Evolutionary conservation across 2,888 invertebrate species (phyloP).

Genomic region (Amphipoea oculea): DNA sequence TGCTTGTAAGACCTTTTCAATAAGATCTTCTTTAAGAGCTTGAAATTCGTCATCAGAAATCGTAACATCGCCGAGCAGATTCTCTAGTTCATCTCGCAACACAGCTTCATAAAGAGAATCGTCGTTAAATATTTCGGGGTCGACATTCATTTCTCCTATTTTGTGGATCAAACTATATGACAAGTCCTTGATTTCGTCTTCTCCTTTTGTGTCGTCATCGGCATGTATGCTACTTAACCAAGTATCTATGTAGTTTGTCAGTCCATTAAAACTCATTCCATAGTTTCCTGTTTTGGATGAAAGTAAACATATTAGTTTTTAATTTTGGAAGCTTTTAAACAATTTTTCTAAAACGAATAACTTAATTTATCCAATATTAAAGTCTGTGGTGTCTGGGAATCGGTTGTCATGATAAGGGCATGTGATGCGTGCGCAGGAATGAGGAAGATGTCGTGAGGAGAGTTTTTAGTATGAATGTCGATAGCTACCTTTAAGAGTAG

Average conservation of each 20-base stretch:
- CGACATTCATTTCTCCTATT: constrained; percentile 76
- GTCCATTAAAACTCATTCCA: constrained; percentile 54
- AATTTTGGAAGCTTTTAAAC: background rate
- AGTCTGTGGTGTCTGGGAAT: background rate
- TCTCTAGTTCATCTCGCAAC: constrained; percentile 74
- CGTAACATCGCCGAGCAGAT: constrained; percentile 65
- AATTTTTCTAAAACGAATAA: background rate
- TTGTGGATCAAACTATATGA: constrained; percentile 70
- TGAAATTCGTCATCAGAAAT: constrained; percentile 58
- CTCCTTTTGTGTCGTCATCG: constrained; percentile 53
- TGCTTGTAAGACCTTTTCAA: constrained; percentile 68
- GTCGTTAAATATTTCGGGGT: constrained; percentile 75
- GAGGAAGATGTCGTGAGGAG: background rate
- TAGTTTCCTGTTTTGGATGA: constrained; percentile 12
- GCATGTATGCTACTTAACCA: constrained; percentile 72
- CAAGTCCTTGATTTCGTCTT: constrained; percentile 65
- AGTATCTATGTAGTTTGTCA: constrained; percentile 68
- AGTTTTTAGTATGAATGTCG: background rate
- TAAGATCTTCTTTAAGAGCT: constrained; percentile 66
- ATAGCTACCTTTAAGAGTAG: too few relatives aligned
- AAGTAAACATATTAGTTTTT: background rate
- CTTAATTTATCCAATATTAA: background rate
- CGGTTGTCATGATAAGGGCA: background rate
- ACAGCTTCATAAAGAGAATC: constrained; percentile 73
- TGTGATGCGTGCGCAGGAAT: background rate